Conservation (phyloP, 2,113 vertebrate species). For the Sinocyclocheilus grahami region DNA sequence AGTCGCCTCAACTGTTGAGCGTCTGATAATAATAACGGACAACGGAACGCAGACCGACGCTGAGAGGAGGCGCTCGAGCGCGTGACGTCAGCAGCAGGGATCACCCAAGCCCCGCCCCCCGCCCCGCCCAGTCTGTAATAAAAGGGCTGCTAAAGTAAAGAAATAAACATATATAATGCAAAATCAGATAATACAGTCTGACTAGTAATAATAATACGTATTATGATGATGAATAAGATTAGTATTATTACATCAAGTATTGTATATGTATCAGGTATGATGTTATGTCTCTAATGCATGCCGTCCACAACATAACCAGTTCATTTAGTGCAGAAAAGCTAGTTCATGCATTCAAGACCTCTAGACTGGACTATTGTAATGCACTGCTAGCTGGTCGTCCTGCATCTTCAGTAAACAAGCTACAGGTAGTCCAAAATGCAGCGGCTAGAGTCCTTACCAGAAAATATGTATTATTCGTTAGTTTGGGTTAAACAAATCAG, state of each 20-base stretch:
- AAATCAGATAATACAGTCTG: background rate
- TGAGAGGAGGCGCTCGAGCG: slow-evolving; percentile 63
- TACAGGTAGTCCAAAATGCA: too few species aligned
- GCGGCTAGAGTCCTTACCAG: too few species aligned
- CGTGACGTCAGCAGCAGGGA: slow-evolving; percentile 72
- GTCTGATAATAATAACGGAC: slow-evolving; percentile 47
- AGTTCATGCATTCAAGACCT: too few species aligned
- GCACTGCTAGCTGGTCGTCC: too few species aligned
- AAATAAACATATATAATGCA: background rate
- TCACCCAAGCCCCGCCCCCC: slow-evolving; percentile 58
- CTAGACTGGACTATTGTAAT: too few species aligned
- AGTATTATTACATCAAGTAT: too few species aligned
- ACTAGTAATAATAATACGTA: background rate
- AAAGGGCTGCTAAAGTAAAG: too few species aligned
- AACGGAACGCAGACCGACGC: slow-evolving; percentile 55
- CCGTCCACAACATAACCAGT: background rate
- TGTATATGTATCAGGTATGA: background rate
- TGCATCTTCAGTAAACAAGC: too few species aligned
- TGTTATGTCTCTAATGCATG: background rate
- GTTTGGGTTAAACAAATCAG: too few species aligned
- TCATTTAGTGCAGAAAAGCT: background rate
- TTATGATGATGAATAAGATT: too few species aligned
- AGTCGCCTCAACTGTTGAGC: slow-evolving; percentile 53
- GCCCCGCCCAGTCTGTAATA: background rate
- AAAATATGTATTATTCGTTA: too few species aligned